These are phyloP conservation scores for Drosophila borborema DNA, from an alignment of 2,888 invertebrate genomes.

Conservation along the genomic window DNA sequence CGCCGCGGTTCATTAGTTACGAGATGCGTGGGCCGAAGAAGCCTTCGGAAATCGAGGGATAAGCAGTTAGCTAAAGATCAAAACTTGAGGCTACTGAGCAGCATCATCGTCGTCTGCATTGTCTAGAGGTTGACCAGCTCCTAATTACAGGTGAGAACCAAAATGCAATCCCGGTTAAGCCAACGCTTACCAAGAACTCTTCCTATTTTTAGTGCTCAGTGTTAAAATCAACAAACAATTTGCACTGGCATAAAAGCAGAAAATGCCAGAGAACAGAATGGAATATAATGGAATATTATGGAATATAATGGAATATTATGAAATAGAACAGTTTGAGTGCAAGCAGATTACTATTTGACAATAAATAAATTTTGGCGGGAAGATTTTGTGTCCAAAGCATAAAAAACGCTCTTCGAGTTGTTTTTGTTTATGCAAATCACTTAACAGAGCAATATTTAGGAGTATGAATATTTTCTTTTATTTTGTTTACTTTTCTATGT, in stretches of 20 bases:
- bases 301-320: not conserved
- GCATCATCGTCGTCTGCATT: slow-evolving; percentile 29
- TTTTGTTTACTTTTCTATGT: too few relatives aligned
- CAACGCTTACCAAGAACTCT: slow-evolving; percentile 49
- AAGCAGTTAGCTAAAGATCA: slow-evolving; percentile 26
- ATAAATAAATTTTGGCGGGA: too few relatives aligned
- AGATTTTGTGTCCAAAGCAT: not conserved
- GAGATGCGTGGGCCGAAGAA: slow-evolving; percentile 59
- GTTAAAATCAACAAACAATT: slow-evolving; percentile 65
- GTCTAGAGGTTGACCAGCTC: slow-evolving; percentile 49
- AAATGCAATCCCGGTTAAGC: slow-evolving; percentile 23
- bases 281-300: not conserved
- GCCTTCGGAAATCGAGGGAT: slow-evolving; percentile 27
- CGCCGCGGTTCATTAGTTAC: slow-evolving; percentile 62
- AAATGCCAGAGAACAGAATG: not conserved
- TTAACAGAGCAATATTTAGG: not conserved
- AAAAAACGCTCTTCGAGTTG: not conserved
- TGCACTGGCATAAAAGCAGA: not conserved
- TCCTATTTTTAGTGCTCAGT: slow-evolving; percentile 28
- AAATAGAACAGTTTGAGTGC: not conserved
- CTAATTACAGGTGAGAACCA: slow-evolving; percentile 50
- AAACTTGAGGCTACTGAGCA: slow-evolving; percentile 35
- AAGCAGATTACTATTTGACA: not conserved
- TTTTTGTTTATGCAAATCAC: not conserved
- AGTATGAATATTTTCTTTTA: not conserved